Percentiles rank a stretch among this genome's conserved stretches.
Evolutionary conservation across 30 jellyfish, hydroid and myxozoan genomes (phyloP).

Genomic region (Chrysaora quinquecirrha): DNA sequence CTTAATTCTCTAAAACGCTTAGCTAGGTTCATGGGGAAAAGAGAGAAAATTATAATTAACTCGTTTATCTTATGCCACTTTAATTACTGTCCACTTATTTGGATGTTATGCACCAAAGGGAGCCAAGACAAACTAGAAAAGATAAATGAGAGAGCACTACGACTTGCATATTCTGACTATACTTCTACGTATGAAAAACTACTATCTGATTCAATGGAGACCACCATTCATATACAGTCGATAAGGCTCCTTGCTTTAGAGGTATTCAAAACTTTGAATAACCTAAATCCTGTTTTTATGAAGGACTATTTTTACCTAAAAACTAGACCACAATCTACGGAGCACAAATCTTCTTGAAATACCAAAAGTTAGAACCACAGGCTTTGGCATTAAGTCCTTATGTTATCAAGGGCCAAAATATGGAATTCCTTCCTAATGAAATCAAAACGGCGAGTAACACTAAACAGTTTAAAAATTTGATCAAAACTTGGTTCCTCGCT

Average conservation of each 20-base stretch:
- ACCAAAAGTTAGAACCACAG: background rate
- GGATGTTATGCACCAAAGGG: constrained; percentile 9
- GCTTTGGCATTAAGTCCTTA: background rate
- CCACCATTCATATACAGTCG: constrained; percentile 13
- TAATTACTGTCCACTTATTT: background rate
- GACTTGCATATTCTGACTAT: constrained; percentile 23
- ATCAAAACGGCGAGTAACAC: background rate
- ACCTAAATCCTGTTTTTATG: constrained; percentile 11
- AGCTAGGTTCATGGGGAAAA: too few relatives aligned
- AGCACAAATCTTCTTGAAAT: background rate
- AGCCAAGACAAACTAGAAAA: constrained; percentile 2
- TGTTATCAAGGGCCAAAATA: background rate
- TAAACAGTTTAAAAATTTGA: too few relatives aligned
- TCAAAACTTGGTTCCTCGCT: background rate
- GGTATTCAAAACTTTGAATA: background rate
- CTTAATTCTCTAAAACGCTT: too few relatives aligned
- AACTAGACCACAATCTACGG: background rate
- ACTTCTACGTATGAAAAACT: background rate
- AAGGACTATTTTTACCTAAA: constrained; percentile 14
- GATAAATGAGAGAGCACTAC: constrained; percentile 14
- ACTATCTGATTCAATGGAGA: background rate
- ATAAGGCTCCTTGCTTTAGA: background rate
- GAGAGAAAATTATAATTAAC: background rate
- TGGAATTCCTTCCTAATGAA: background rate
- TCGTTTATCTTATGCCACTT: background rate